Evolutionary conservation across 2,888 invertebrate species (phyloP), one percentile per base, ranked within the genome.

Genomic region (Drosophila trichaetosa): DNA sequence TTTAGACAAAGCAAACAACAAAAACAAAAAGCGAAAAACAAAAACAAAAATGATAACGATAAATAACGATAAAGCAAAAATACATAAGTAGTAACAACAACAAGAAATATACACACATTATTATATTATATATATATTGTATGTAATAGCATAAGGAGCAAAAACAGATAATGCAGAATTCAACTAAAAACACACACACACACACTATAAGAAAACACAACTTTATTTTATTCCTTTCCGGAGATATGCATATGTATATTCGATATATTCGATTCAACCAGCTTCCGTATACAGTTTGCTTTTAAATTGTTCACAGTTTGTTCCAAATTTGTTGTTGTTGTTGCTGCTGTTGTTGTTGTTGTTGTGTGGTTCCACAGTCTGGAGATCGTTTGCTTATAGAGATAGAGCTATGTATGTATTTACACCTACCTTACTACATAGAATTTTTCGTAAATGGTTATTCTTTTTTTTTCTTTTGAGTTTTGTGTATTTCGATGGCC

Each of bases 1-100:
- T 89, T 91, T 90, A 90, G 89, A 91, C 89, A 90, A 76, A 83
- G 75, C 71, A 79, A 82, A 87, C 77, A 80, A 80, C 63, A 77
- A 69, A 56, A 38, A 51, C 29, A 49, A 27, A 48, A 61, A 57
- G 21, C 46, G 21, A 56, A 61, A 40, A 65, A 71, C 52, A 71
- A 71, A 72, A 46, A 66, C 53, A 68, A 57, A 42, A 82, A 81
- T 76, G 79, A 87, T 84, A 87, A 82, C 71, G 83, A 81, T 86
- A 83, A 83, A 81, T 76, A 83, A 76, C 56, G 75, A 81, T 76
- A 80, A 79, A 73, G 68, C 66, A 78, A 72, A 46, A 73, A 76
- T 76, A 79, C 67, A 75, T 75, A 68, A 79, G 67, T 79, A 73
- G 66, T 62, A 76, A 73, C 71, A 65, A 72, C 58, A 74, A 69